Evolutionary conservation across 1,140 invertebrate genomes (phyloP).

Genomic region (Wasmannia auropunctata): DNA sequence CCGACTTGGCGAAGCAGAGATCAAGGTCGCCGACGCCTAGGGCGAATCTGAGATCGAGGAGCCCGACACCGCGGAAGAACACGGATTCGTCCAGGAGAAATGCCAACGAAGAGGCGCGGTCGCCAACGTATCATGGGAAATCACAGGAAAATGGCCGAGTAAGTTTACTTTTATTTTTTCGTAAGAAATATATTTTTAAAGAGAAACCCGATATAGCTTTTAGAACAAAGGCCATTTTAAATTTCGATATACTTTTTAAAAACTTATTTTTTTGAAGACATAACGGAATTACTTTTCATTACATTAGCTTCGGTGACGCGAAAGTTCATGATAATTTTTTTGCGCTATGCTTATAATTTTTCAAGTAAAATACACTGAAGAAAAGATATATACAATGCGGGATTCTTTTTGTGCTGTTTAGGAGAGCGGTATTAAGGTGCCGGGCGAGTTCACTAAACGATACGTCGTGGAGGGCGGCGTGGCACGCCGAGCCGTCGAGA

Average conservation of each 20-base stretch:
- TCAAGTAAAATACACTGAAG: not conserved
- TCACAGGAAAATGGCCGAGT: constrained; percentile 59
- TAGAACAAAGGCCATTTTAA: not conserved
- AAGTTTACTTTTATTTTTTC: not conserved
- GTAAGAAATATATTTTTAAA: not conserved
- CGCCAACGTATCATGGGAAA: constrained; percentile 72
- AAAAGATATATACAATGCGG: not conserved
- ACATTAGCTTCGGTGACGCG: not conserved
- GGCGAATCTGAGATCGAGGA: constrained; percentile 70
- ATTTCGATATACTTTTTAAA: not conserved
- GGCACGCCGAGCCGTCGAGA: constrained; percentile 76
- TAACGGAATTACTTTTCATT: not conserved
- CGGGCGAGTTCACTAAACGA: constrained; percentile 81
- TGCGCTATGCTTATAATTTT: not conserved
- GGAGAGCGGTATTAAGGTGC: constrained; percentile 67
- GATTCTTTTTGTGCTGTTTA: not conserved
- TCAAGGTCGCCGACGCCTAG: constrained; percentile 83
- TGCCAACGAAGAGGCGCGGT: constrained; percentile 74
- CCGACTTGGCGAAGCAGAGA: constrained; percentile 74
- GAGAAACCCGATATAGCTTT: not conserved
- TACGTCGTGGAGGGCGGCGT: constrained; percentile 82
- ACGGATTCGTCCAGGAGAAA: constrained; percentile 69
- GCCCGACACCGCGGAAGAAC: constrained; percentile 75
- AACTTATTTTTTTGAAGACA: not conserved
- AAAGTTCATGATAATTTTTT: not conserved